Percentiles rank a stretch among this genome's conserved stretches.
Conservation (phyloP, 2,113 vertebrate species). For the Grus americana region DNA sequence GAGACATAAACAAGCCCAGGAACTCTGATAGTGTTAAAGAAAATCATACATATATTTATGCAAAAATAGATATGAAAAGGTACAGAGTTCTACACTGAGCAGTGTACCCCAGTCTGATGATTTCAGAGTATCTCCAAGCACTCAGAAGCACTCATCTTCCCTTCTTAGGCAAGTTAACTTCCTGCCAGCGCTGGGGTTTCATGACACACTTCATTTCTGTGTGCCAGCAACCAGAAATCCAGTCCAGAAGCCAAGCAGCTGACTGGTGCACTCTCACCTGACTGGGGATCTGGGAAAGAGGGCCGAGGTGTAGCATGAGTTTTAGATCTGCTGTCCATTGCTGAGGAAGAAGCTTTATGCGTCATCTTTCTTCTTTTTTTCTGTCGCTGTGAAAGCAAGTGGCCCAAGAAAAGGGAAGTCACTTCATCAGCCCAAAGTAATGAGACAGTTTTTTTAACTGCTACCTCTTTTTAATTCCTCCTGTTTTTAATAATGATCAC, state of each 20-base stretch:
- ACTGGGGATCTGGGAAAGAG: constrained; percentile 23
- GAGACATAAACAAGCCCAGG: background rate
- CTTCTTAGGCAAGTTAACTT: background rate
- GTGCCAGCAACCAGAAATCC: background rate
- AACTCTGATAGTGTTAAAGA: background rate
- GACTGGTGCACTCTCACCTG: constrained; percentile 45
- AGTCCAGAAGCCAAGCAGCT: background rate
- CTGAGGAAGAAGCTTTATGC: constrained; percentile 68
- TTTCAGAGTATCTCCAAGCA: background rate
- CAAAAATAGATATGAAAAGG: background rate
- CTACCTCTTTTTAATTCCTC: background rate
- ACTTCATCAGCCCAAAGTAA: background rate
- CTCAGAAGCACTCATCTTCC: background rate
- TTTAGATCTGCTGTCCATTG: constrained; percentile 43
- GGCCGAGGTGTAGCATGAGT: background rate
- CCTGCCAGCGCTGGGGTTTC: background rate
- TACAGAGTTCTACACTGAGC: background rate
- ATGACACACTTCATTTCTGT: background rate
- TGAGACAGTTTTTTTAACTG: background rate
- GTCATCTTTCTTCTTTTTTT: constrained; percentile 83
- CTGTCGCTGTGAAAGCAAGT: constrained; percentile 64
- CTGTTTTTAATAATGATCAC: background rate
- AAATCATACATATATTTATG: background rate
- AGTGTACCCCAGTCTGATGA: background rate
- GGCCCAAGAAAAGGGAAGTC: background rate